Evolutionary conservation across 2,797 vertebrate species (phyloP).

Genomic region (Paratrypauchen microcephalus): DNA sequence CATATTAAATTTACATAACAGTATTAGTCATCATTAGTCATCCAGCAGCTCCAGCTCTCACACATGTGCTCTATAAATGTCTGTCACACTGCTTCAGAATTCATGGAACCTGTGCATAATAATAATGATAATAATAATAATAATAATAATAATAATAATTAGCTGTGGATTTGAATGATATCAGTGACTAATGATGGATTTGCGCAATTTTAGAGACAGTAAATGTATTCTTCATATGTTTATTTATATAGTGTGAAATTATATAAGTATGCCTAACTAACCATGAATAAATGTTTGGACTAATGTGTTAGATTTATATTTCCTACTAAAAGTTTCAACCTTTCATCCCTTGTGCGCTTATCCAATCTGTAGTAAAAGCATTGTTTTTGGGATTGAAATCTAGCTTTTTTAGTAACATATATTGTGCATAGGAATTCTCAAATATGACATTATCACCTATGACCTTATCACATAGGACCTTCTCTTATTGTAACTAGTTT

Average conservation of each 20-base stretch:
- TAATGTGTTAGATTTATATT: neutral
- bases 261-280: neutral
- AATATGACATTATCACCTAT: too few species aligned
- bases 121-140: too few species aligned
- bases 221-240: neutral
- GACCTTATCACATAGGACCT: too few species aligned
- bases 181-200: neutral
- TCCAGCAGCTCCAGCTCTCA: neutral
- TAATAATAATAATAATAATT: too few species aligned
- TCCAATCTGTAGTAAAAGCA: too few species aligned
- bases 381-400: too few species aligned
- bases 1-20: slow-evolving; percentile 11
- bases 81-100: neutral
- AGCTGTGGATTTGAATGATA: neutral
- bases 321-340: neutral
- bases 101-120: neutral
- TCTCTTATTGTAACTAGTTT: neutral
- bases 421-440: too few species aligned
- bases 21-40: slow-evolving; percentile 9
- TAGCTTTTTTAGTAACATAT: neutral
- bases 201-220: neutral
- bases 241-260: neutral
- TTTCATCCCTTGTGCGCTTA: too few species aligned
- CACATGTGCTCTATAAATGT: neutral
- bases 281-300: neutral